Conservation (phyloP, 2,113 vertebrate species). For the Paradoxurus hermaphroditus region DNA sequence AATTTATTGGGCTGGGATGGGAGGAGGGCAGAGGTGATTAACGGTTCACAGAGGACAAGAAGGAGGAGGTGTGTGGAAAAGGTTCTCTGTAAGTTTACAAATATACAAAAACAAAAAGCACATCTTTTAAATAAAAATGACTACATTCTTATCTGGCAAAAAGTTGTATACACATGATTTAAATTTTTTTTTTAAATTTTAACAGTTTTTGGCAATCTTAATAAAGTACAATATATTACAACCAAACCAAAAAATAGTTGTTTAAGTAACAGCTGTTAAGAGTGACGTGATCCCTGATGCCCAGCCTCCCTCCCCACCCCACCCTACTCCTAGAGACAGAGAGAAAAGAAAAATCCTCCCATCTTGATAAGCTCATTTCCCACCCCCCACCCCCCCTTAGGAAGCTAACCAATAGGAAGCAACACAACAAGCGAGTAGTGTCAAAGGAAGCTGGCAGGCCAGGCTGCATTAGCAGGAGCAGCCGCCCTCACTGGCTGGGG, state of each 20-base stretch:
- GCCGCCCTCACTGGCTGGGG: constrained; percentile 88
- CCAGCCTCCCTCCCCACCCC: constrained; percentile 74
- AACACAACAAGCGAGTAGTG: constrained; percentile 90
- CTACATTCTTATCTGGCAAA: constrained; percentile 83
- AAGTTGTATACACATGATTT: constrained; percentile 82
- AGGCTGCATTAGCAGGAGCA: constrained; percentile 91
- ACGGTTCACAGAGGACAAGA: constrained; percentile 55
- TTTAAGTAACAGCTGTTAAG: constrained; percentile 80
- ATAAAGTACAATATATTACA: constrained; percentile 91
- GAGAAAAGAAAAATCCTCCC: constrained; percentile 83
- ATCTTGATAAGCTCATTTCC: constrained; percentile 84
- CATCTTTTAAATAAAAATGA: constrained; percentile 79
- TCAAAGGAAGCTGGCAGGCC: constrained; percentile 75
- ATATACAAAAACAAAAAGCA: constrained; percentile 88
- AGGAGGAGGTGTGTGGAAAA: constrained; percentile 72
- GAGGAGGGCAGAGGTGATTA: constrained; percentile 30
- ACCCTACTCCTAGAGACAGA: constrained; percentile 75
- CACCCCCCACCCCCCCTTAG: constrained; percentile 76
- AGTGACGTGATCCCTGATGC: constrained; percentile 74
- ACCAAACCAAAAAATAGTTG: constrained; percentile 87
- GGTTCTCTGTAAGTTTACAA: constrained; percentile 88
- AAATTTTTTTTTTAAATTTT: constrained; percentile 83
- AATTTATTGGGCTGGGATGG: constrained; percentile 12
- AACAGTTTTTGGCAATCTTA: constrained; percentile 90
- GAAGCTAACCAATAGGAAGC: constrained; percentile 92